Conservation (phyloP, 1,140 invertebrate species). For the Leptinotarsa texana region DNA sequence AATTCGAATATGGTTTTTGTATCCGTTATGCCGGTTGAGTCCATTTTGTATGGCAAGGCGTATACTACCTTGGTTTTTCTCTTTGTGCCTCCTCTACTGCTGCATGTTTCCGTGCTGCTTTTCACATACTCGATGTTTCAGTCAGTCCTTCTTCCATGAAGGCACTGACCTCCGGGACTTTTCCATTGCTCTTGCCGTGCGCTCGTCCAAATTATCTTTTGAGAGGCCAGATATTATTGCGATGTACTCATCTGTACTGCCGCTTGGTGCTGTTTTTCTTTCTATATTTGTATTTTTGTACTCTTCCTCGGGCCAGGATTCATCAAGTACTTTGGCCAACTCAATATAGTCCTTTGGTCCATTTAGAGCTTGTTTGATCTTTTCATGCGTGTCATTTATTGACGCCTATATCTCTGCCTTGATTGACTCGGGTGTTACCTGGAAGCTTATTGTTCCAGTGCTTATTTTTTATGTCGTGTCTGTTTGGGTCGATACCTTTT, state of each 20-base stretch:
- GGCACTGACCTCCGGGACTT: not conserved
- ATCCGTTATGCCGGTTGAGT: slow-evolving; percentile 1
- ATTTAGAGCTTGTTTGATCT: slow-evolving; percentile 4
- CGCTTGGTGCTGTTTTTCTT: not conserved
- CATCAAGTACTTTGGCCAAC: not conserved
- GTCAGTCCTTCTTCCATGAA: slow-evolving; percentile 5
- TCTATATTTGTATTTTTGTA: slow-evolving; percentile 8
- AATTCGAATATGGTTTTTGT: not conserved
- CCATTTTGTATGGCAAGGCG: slow-evolving; percentile 1
- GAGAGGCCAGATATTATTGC: slow-evolving; percentile 1
- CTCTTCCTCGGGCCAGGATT: not conserved
- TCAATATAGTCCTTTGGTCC: not conserved
- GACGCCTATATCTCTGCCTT: not conserved
- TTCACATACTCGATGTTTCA: not conserved
- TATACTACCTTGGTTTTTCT: not conserved
- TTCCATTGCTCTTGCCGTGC: not conserved
- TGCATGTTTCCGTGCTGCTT: not conserved
- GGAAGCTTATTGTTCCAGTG: not conserved
- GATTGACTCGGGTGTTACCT: not conserved
- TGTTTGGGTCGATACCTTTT: not conserved
- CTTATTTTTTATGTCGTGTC: not conserved
- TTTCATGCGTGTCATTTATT: slow-evolving; percentile 1
- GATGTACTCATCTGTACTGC: not conserved
- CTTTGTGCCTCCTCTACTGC: not conserved
- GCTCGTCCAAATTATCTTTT: not conserved